Base-by-base conservation (phyloP, 2,888 invertebrate genomes). In the Diogma glabrata region DNA sequence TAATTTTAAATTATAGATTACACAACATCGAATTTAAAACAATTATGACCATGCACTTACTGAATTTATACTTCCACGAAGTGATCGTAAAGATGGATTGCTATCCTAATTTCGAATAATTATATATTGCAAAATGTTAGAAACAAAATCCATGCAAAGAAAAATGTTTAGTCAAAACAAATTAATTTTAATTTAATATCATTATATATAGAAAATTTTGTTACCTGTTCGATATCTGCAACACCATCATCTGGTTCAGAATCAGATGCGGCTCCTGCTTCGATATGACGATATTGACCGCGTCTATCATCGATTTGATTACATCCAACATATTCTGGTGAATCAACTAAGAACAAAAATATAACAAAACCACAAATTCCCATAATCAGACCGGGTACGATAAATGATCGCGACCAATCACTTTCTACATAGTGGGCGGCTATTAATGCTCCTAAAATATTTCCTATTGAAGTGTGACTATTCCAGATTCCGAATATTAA, bases 401-500 rank as follows among this genome's bases (percentile, higher is more conserved):
- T 83, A 69, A 96, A 96, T 24, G 93, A 93, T 49, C 88, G 69
- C 0, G 90, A 82, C 96, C 96, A 96, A 66, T 91, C 83, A 0
- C 66, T 72, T 64, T 90, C 88, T 10, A 95, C 91, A 69, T 82
- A 95, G 47, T 78, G 69, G 0, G 88, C 87, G 1, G 96, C 93
- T 60, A 96, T 84, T n/a, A 94, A 64, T 0, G 88, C 63, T 64
- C 94, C 94, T 52, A 95, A 67, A 61, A 96, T 95, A 66, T 96
- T 97, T 30, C 96, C 96, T 9, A 96, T 78, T 0, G 93, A 93
- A 0, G 95, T 95, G 61, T 96, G 95, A 0, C 94, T 92, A 71
- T 96, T 96, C 96, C 96, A 96, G 6, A 95, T 76, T 10, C 96
- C 96, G 70, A 95, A 95, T 55, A 96, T 89, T 20, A 96, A 73